Base-by-base conservation (phyloP, 2,113 vertebrate genomes). In the Catagonus wagneri region DNA sequence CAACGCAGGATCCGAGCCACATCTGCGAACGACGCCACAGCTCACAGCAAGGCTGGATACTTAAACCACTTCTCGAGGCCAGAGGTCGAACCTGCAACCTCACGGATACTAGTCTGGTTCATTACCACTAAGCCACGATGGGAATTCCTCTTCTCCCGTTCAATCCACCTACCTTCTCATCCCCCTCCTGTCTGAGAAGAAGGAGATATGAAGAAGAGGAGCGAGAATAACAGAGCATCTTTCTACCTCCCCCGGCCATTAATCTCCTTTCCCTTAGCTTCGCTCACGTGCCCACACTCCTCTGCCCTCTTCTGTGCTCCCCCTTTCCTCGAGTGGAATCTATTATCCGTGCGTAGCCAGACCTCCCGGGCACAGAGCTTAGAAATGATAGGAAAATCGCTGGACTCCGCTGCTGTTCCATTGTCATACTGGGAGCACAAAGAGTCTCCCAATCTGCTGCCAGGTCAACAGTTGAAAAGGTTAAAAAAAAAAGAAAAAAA, bases 251-350 rank as follows among this genome's bases (percentile, higher is more conserved):
- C 25, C 22, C 1, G 5, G 44, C 1, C 12, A 22, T 39, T 75
- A 14, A 71, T 69, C 74, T 6, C 71, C 86, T 79, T 78, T 19
- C 4, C 19, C 15, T 65, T 86, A 61, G 52, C 50, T 79, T 16
- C 1, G 3, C 50, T 56, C 36, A 22, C 7, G 3, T 50, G 2
- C 15, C 91, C 87, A 60, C 6, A 19, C 22, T 76, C 44, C 52
- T 23, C 85, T 89, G 13, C 66, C 29, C 83, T 61, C 14, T 3
- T 74, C 75, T 52, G 20, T 39, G 86, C 56, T 89, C 93, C 95
- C 95, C n/a, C 85, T 93, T 94, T 95, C 89, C 93, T 86, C 85
- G 81, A 79, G 80, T 83, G 6, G 23, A 74, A 80, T 44, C 56
- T 44, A 61, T 34, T 85, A 69, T 68, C 76, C 85, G 83, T 9